phyloP scores from a whole-genome alignment of 2,888 invertebrate species.

The Camponotus fellah region DNA sequence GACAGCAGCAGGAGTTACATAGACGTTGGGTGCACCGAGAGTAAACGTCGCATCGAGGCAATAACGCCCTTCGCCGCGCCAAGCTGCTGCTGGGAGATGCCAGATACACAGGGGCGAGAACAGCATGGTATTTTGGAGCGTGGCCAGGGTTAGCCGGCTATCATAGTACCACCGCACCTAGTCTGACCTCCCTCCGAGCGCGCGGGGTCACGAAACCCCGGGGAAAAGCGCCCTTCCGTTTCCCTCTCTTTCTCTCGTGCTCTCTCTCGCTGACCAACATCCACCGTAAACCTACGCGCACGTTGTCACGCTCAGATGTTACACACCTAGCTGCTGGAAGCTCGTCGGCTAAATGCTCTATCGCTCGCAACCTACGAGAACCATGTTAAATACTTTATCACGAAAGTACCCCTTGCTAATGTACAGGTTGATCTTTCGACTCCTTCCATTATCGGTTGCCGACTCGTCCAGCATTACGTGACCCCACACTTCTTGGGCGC shows the following conservation, averaged over 20 bases:
- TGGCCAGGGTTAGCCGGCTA: conserved; percentile 78
- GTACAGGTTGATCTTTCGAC: conserved; percentile 65
- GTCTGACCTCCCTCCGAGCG: conserved; percentile 49
- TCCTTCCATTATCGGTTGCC: conserved; percentile 49
- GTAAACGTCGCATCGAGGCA: conserved; percentile 68
- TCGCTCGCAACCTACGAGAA: conserved; percentile 58
- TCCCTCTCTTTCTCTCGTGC: conserved; percentile 28
- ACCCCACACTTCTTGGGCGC: conserved; percentile 7
- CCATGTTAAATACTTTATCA: conserved; percentile 70
- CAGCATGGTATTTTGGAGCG: conserved; percentile 75
- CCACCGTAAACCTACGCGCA: conserved; percentile 6
- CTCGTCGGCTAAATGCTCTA: conserved; percentile 60
- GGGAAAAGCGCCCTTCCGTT: conserved; percentile 62
- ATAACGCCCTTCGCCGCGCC: conserved; percentile 72
- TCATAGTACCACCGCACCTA: conserved; percentile 65
- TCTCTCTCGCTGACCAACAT: conserved; percentile 32
- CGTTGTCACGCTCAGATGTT: conserved; percentile 45
- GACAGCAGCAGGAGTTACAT: conserved; percentile 43
- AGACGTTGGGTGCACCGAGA: conserved; percentile 42
- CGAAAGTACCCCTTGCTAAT: conserved; percentile 67
- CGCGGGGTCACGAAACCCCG: conserved; percentile 67
- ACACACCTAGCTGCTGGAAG: conserved; percentile 57
- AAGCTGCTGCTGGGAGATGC: conserved; percentile 81
- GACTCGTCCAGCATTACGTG: conserved; percentile 20
- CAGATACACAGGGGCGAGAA: conserved; percentile 73